These are phyloP conservation scores for Nomada flava DNA, from an alignment of 2,888 invertebrate species.

Conservation along the genomic window DNA sequence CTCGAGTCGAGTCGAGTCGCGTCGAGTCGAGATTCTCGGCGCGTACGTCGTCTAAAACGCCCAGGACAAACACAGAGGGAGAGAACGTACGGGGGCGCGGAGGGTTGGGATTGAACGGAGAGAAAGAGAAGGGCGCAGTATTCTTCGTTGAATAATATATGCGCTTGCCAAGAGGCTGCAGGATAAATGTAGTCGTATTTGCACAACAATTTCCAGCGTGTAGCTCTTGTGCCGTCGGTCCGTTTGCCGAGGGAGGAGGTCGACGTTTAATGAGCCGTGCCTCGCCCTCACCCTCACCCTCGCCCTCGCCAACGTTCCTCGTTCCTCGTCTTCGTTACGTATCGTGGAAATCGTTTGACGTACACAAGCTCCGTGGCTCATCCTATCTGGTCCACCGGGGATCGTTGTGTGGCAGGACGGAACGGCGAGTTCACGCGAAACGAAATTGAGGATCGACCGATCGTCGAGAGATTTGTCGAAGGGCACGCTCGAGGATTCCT, in stretches of 20 bases:
- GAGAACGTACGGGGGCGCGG: neutral
- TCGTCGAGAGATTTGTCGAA: neutral
- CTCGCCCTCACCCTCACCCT: constrained; percentile 59
- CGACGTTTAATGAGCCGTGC: constrained; percentile 73
- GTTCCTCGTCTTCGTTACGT: constrained; percentile 33
- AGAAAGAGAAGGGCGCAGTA: constrained; percentile 54
- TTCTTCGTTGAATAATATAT: constrained; percentile 77
- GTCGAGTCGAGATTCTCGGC: constrained; percentile 39
- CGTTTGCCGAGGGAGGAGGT: constrained; percentile 66
- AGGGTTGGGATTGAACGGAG: constrained; percentile 19
- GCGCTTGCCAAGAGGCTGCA: constrained; percentile 68
- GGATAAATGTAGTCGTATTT: constrained; percentile 74
- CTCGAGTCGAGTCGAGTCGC: constrained; percentile 7
- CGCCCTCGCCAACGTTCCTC: constrained; percentile 19
- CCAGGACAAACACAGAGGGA: constrained; percentile 25
- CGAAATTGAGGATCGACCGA: constrained; percentile 13
- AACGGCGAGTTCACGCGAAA: constrained; percentile 5
- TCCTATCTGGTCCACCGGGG: constrained; percentile 18
- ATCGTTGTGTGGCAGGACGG: neutral
- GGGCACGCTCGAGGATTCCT: neutral
- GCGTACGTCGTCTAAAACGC: constrained; percentile 30
- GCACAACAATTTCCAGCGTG: constrained; percentile 75
- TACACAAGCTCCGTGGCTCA: constrained; percentile 23
- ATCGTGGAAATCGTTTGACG: constrained; percentile 56
- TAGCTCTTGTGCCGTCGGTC: constrained; percentile 63